Conservation (phyloP, 2,888 invertebrate species). For the Spodoptera littoralis region DNA sequence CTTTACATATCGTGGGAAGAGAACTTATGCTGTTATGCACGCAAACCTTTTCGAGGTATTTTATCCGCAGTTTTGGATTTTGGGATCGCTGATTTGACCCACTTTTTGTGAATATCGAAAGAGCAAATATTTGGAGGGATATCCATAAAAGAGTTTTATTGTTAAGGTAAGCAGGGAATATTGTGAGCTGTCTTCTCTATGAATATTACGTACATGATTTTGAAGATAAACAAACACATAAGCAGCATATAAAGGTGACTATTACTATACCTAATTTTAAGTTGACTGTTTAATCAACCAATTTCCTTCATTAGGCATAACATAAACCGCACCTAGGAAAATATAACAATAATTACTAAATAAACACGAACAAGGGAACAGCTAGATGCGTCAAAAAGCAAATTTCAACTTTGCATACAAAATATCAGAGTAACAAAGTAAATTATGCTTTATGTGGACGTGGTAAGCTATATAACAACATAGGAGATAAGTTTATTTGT, state of each 20-base stretch:
- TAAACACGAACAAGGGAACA: constrained; percentile 64
- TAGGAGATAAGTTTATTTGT: constrained; percentile 40
- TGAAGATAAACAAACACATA: no score
- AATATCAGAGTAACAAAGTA: constrained; percentile 33
- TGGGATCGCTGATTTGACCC: constrained; percentile 23
- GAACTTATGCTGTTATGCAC: constrained; percentile 18
- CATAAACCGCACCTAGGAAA: constrained; percentile 55
- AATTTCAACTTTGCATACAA: constrained; percentile 44
- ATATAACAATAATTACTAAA: constrained; percentile 50
- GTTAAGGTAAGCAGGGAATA: no score
- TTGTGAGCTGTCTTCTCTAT: no score
- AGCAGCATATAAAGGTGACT: no score
- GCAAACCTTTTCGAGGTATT: constrained; percentile 4
- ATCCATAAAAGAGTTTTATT: neutral
- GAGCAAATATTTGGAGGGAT: constrained; percentile 16
- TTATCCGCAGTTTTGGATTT: constrained; percentile 4
- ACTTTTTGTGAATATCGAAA: constrained; percentile 21
- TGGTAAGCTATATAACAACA: constrained; percentile 37
- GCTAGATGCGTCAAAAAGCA: constrained; percentile 56
- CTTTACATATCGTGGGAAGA: constrained; percentile 9
- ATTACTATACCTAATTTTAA: no score
- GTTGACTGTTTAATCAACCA: neutral
- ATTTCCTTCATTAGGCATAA: neutral
- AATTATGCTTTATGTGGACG: constrained; percentile 37
- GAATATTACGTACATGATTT: no score